Evolutionary conservation across 2,797 vertebrate genomes (phyloP), one percentile per base, ranked within the genome.

Genomic region (Catostomus latipinnis): DNA sequence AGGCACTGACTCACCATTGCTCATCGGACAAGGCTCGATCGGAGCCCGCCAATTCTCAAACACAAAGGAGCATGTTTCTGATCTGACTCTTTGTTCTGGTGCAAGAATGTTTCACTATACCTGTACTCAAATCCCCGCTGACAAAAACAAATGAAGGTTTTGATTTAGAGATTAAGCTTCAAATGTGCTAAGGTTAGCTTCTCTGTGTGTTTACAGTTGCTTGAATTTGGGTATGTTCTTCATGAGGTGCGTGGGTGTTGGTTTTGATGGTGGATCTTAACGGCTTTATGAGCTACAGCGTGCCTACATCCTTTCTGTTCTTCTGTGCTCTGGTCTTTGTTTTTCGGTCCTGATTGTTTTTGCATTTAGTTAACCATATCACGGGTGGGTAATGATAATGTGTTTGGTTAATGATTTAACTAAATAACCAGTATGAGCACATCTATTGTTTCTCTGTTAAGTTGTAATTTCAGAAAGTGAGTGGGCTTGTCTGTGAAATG

Each of bases 1-100:
- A 10, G 86, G 88, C 89, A 89, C 86, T 94, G 93, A 95, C 93
- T 95, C 94, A 94, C 88, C 89, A 58, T 93, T 93, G 92, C 93
- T 95, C 94, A 93, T 91, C 89, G 86, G 88, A 74, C 72, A 45
- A 54, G 76, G 62, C 77, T 73, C 46, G 78, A 60, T 90, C 92
- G 77, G 88, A 81, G 74, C 89, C 89, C 90, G 90, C 91, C 90
- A 93, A 92, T 93, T 93, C 87, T 92, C 77, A 89, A 91, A 86
- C 68, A 83, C 66, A 80, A 80, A 80, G 45, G 77, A 52, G 77
- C 52, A 57, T 69, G 10, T 83, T 87, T 78, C 66, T 84, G 79
- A 81, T 85, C 79, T 82, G 14, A 86, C 49, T 88, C 89, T 92
- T 91, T 91, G 89, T 93, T 89, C 87, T 82, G 53, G 6, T 48